Conservation (phyloP, 2,113 vertebrate genomes). For the Xenotilapia longispinis region DNA sequence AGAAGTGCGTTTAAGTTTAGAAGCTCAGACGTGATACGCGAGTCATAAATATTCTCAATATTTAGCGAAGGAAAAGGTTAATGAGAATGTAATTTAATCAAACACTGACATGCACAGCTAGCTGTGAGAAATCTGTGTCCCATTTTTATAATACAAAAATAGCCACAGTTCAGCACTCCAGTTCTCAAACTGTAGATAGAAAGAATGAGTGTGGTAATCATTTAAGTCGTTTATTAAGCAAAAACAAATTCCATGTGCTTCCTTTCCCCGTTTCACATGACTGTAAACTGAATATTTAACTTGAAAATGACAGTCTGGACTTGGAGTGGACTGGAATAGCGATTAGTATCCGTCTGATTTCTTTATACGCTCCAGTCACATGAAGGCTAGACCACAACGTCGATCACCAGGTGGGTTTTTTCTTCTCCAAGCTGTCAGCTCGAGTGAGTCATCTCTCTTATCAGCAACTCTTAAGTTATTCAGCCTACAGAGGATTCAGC, state of each 20-base stretch:
- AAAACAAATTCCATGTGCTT: neutral
- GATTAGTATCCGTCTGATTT: neutral
- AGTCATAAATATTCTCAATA: neutral
- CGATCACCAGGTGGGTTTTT: neutral
- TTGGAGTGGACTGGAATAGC: neutral
- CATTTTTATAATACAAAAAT: neutral
- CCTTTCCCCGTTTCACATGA: neutral
- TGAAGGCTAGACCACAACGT: neutral
- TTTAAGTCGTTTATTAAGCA: neutral
- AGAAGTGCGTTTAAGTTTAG: neutral
- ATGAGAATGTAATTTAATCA: neutral
- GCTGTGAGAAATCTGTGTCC: neutral
- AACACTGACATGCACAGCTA: neutral
- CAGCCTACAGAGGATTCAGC: neutral
- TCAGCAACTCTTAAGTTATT: neutral
- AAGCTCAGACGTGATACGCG: neutral
- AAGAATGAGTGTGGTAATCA: neutral
- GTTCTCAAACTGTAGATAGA: neutral
- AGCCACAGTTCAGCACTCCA: neutral
- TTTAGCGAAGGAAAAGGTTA: neutral
- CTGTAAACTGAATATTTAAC: neutral
- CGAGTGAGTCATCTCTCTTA: neutral
- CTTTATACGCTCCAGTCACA: neutral
- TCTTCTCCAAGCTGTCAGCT: neutral
- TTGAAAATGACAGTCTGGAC: neutral